A percentile compares a stretch with the other conserved stretches of the same genome.
Conservation (phyloP, 2,888 invertebrate genomes). For the Drosophila trichaetosa region DNA sequence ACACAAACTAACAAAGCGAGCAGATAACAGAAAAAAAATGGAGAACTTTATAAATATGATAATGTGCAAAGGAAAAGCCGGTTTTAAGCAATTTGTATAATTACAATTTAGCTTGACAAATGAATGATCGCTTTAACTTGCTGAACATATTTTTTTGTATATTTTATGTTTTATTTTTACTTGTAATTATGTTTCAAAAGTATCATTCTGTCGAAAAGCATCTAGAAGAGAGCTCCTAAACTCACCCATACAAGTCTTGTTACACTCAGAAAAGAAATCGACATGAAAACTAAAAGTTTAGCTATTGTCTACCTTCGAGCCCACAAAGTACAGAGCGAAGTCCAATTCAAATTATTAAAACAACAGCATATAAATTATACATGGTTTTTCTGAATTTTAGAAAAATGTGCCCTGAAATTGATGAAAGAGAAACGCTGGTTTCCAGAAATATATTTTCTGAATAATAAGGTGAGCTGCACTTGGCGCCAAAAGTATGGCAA, state of each 20-base stretch:
- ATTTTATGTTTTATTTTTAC: too few relatives aligned
- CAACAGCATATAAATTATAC: not conserved
- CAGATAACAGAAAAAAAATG: not conserved
- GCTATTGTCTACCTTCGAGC: not conserved
- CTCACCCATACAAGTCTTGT: constrained; percentile 6
- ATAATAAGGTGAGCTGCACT: not conserved
- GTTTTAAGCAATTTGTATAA: not conserved
- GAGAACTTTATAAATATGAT: not conserved
- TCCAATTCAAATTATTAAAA: not conserved
- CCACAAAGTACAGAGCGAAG: rapidly evolving
- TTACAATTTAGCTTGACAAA: not conserved
- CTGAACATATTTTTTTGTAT: not conserved
- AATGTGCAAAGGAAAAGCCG: not conserved
- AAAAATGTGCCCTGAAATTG: not conserved
- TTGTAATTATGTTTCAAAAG: not conserved
- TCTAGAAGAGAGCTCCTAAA: not conserved
- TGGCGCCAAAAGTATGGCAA: not conserved
- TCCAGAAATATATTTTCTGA: not conserved
- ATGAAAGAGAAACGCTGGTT: not conserved
- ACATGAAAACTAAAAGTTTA: not conserved
- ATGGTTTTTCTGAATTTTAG: not conserved
- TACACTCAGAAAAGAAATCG: not conserved
- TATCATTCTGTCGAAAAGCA: not conserved
- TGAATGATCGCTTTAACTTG: not conserved
- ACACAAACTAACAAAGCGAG: not conserved